Base-by-base conservation (phyloP, 1,140 invertebrate species). In the Drosophila ficusphila region DNA sequence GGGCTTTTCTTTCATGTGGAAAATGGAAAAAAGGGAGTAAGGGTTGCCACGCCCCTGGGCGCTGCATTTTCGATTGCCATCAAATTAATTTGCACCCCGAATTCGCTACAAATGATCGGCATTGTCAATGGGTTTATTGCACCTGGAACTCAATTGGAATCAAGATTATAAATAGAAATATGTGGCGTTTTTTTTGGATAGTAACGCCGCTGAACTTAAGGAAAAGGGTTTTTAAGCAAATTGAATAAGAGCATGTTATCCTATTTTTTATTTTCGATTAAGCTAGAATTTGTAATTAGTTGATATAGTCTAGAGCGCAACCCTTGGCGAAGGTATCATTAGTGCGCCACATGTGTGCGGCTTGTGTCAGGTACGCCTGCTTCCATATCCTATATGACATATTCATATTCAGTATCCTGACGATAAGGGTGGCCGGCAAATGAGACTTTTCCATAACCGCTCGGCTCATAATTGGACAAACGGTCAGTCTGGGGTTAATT, bases 31-130 rank as follows among this genome's bases (percentile, higher is more conserved):
- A 61, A 48, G 12, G 21, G 23, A 12, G 61, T 14, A 16, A 19
- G 56, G 23, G 2, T 19, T 38, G 7, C 23, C 25, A 67, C 39
- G 70, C 52, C 72, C 14, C 42, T 56, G 44, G 48, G 25, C 3
- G 38, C n/a, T 53, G 47, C n/a, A 47, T 51, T 33, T 65, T 38
- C 23, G 67, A 65, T 78, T 58, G 67, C 48, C 41, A 12, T 54
- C 9, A 56, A 71, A 81, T 64, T 81, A 74, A 53, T 81, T 77
- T 67, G 78, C 78, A 81, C 68, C 73, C 73, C 47, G 42, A 64
- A 57, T 71, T 71, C 31, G 73, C 74, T 36, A 76, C 73, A 62
- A 72, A 61, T 72, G 47, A 61, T 72, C 54, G 16, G 47, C 29
- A 62, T 72, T 72, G 44, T 70, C 34, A 7, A 29, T 39, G 29